Evolutionary conservation across 2,797 vertebrate genomes (phyloP).

Genomic region (Thaleichthys pacificus): DNA sequence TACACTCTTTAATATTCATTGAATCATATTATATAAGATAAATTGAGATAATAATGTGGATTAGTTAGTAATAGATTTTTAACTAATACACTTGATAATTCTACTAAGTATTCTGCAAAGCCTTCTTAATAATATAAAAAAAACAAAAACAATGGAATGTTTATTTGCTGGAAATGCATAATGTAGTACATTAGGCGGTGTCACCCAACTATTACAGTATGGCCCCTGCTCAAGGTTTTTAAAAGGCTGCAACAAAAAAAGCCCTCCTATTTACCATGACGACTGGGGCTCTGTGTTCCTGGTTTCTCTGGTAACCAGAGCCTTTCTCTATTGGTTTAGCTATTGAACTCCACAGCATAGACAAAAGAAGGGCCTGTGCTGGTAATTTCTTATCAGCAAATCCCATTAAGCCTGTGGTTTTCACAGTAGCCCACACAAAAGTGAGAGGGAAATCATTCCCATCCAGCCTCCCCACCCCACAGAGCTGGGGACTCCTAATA

Average conservation of each 20-base stretch:
- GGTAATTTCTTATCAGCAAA: constrained; percentile 85
- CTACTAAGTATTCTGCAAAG: neutral
- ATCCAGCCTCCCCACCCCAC: constrained; percentile 49
- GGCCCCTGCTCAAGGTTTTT: constrained; percentile 75
- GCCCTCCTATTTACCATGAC: constrained; percentile 92
- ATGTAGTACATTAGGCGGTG: neutral
- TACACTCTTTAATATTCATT: neutral
- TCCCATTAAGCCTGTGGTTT: constrained; percentile 78
- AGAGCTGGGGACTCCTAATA: constrained; percentile 23
- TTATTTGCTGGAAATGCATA: constrained; percentile 1
- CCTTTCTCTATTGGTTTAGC: constrained; percentile 88
- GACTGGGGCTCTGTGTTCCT: constrained; percentile 87
- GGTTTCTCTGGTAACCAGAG: constrained; percentile 94
- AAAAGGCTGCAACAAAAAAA: constrained; percentile 88
- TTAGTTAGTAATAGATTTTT: neutral
- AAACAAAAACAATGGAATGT: neutral
- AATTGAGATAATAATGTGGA: neutral
- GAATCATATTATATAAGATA: neutral
- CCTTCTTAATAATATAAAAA: neutral
- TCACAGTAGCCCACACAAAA: constrained; percentile 75
- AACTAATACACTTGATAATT: neutral
- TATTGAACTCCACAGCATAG: constrained; percentile 88
- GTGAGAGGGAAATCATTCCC: constrained; percentile 76
- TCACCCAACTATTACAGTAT: constrained; percentile 81
- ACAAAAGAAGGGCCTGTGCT: constrained; percentile 88